phyloP scores from a whole-genome alignment of 2,113 vertebrate species.

The Megaceryle maxima region DNA sequence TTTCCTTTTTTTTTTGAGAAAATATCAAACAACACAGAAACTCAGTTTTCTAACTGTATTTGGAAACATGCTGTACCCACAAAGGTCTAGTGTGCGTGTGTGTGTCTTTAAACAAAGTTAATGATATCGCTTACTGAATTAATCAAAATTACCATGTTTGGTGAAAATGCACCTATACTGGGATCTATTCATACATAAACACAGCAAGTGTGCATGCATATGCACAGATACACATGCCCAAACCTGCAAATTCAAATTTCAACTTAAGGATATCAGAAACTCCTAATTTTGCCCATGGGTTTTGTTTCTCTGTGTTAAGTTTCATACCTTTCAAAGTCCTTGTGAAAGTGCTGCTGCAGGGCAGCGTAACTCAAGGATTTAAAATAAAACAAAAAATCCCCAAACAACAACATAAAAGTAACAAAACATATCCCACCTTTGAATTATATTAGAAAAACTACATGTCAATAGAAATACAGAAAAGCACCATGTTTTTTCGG shows the following conservation, averaged over 20 bases:
- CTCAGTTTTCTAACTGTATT: constrained; percentile 64
- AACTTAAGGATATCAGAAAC: constrained; percentile 39
- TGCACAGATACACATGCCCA: constrained; percentile 12
- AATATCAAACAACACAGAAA: constrained; percentile 61
- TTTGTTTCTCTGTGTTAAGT: background rate
- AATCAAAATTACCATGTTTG: constrained; percentile 37
- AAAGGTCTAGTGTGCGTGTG: background rate
- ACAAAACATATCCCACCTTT: background rate
- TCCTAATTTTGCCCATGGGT: constrained; percentile 19
- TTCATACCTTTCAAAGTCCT: background rate
- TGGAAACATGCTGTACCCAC: constrained; percentile 66
- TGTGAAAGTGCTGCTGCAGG: constrained; percentile 26
- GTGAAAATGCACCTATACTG: constrained; percentile 50
- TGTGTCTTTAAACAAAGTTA: constrained; percentile 39
- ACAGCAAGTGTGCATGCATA: background rate
- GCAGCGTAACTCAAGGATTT: background rate
- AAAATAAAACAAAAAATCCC: background rate
- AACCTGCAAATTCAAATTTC: background rate
- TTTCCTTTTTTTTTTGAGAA: background rate
- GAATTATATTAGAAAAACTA: background rate
- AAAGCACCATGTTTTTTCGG: constrained; percentile 26
- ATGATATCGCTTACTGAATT: constrained; percentile 46
- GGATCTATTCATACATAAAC: constrained; percentile 64
- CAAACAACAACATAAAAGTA: background rate
- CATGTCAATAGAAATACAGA: constrained; percentile 17